Conservation (phyloP, 2,888 invertebrate species). For the Pyrrhia umbra region DNA sequence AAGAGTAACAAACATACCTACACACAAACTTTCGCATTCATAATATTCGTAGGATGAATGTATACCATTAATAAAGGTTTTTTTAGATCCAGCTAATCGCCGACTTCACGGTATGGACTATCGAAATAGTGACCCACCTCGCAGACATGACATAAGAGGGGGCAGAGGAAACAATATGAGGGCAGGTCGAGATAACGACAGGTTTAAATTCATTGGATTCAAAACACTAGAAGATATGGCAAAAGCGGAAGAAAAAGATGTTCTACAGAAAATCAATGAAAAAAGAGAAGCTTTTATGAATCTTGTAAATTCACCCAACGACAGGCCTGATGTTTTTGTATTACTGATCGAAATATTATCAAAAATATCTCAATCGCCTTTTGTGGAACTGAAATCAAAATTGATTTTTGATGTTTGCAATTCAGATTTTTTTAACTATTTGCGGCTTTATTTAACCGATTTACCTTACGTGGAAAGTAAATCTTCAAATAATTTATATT, state of each 20-base stretch:
- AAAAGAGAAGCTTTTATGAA: conserved; percentile 74
- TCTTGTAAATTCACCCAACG: conserved; percentile 71
- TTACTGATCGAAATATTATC: conserved; percentile 80
- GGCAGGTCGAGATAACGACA: conserved; percentile 10
- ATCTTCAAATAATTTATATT: conserved; percentile 70
- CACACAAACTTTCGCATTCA: not conserved
- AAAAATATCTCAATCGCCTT: conserved; percentile 78
- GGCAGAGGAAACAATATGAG: conserved; percentile 10
- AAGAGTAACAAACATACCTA: too few species aligned
- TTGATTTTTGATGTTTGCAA: conserved; percentile 78
- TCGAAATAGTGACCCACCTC: conserved; percentile 9
- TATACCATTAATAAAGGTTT: not conserved
- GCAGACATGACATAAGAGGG: not conserved
- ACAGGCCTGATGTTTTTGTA: conserved; percentile 75
- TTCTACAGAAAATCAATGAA: conserved; percentile 74
- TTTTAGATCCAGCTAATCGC: conserved; percentile 22
- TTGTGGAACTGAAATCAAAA: conserved; percentile 75
- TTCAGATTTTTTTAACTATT: conserved; percentile 73
- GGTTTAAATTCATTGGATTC: conserved; percentile 63
- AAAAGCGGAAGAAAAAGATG: conserved; percentile 72
- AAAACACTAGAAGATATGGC: conserved; percentile 75
- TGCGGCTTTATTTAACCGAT: conserved; percentile 78
- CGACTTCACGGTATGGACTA: not conserved
- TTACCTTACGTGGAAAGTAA: conserved; percentile 71
- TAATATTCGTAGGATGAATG: not conserved